These are phyloP conservation scores for Zenarchopterus dispar DNA, from an alignment of 2,797 vertebrate species.

Conservation along the genomic window DNA sequence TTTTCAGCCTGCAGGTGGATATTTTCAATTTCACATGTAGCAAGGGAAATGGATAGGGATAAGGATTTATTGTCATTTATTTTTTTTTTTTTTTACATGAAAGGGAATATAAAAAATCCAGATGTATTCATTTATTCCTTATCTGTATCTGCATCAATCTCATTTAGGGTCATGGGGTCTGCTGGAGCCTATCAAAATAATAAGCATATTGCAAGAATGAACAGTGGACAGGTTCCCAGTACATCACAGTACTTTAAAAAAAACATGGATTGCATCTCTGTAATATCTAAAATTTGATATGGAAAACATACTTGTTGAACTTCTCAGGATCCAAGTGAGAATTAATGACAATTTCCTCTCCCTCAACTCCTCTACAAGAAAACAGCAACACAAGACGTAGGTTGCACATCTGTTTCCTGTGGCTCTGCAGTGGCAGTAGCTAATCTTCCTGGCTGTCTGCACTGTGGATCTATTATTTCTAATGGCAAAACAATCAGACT, in stretches of 20 bases:
- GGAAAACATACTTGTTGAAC: slow-evolving; percentile 2
- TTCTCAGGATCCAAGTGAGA: slow-evolving; percentile 17
- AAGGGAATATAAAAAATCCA: too few relatives aligned
- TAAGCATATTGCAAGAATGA: too few relatives aligned
- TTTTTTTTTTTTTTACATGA: too few relatives aligned
- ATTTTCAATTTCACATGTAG: neutral
- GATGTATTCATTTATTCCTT: too few relatives aligned
- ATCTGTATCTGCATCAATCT: too few relatives aligned
- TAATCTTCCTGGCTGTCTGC: slow-evolving; percentile 77
- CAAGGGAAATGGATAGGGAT: too few relatives aligned
- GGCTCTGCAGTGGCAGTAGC: slow-evolving; percentile 64
- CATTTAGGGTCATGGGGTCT: too few relatives aligned
- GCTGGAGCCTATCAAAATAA: too few relatives aligned
- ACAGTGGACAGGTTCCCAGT: too few relatives aligned
- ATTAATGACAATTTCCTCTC: slow-evolving; percentile 25
- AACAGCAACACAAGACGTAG: slow-evolving; percentile 67
- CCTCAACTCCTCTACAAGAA: slow-evolving; percentile 36
- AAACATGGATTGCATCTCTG: neutral
- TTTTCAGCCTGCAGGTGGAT: neutral
- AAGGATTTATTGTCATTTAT: too few relatives aligned
- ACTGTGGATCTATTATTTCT: slow-evolving; percentile 82
- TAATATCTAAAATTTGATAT: neutral
- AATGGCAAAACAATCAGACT: slow-evolving; percentile 87
- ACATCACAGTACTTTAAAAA: too few relatives aligned
- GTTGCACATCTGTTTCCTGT: slow-evolving; percentile 70